Conservation (phyloP, 2,113 vertebrate species). For the Rhinolophus sinicus region DNA sequence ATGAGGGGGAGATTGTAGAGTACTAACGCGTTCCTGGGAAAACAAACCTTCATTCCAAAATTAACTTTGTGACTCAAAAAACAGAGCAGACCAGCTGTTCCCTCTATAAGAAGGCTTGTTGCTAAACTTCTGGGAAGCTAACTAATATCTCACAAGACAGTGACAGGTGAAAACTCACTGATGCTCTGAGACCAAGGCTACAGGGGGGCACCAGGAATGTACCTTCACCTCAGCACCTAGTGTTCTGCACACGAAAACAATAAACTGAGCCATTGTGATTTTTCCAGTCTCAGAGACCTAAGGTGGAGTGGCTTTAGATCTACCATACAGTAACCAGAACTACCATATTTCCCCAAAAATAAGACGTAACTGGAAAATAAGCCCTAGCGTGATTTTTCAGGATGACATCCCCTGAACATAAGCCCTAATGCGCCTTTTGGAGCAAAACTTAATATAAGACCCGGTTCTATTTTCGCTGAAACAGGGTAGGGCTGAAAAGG, state of each 20-base stretch:
- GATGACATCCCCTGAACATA: too few species aligned
- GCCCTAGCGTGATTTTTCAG: too few species aligned
- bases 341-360: too few species aligned
- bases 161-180: neutral
- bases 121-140: neutral
- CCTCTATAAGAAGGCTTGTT: neutral
- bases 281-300: neutral
- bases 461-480: too few species aligned
- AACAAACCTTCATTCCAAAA: slow-evolving; percentile 59
- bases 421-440: too few species aligned
- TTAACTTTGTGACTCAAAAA: neutral
- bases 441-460: too few species aligned
- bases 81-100: neutral
- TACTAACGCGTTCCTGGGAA: slow-evolving; percentile 7
- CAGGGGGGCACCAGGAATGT: neutral
- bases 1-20: neutral
- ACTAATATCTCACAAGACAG: neutral
- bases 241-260: neutral
- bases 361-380: too few species aligned
- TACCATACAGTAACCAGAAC: neutral
- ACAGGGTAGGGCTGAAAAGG: neutral
- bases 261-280: neutral
- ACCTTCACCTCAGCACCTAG: neutral
- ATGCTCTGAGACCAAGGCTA: neutral
- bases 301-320: neutral